phyloP scores from a whole-genome alignment of 2,888 invertebrate species.

The Exephanes ischioxanthus region DNA sequence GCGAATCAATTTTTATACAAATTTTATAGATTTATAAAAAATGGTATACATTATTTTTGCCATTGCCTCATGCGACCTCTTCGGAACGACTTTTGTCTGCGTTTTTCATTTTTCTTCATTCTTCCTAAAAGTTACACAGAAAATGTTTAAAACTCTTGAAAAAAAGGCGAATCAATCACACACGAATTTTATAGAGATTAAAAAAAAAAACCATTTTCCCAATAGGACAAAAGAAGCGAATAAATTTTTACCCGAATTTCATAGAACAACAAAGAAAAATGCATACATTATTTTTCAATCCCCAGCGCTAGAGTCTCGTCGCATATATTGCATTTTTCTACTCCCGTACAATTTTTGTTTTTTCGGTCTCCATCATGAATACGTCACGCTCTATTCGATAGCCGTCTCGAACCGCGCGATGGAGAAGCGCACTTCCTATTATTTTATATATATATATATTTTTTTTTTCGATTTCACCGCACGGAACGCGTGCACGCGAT shows the following conservation, averaged over 20 bases:
- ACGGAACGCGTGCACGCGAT: slow-evolving; percentile 46
- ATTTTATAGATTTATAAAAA: too few species aligned
- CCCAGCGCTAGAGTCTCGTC: not conserved
- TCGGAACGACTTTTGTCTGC: slow-evolving; percentile 11
- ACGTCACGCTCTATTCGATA: not conserved
- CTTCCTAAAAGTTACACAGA: not conserved
- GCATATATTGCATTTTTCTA: not conserved
- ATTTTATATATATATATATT: too few species aligned
- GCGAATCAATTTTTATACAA: too few species aligned
- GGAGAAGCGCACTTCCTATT: not conserved
- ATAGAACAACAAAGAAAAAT: not conserved
- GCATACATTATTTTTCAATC: not conserved
- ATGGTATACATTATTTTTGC: too few species aligned
- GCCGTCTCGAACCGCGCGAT: slow-evolving; percentile 18
- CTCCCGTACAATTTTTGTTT: not conserved
- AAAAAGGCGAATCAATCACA: not conserved
- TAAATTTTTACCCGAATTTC: not conserved
- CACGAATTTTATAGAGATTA: not conserved
- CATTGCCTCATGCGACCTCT: too few species aligned
- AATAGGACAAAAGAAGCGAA: too few species aligned
- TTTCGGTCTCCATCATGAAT: not conserved
- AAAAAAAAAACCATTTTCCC: not conserved
- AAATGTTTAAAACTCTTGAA: not conserved
- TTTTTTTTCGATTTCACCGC: slow-evolving; percentile 13
- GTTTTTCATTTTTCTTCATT: not conserved